Conservation (phyloP, 2,888 invertebrate genomes). For the Petrolisthes manimaculis region DNA sequence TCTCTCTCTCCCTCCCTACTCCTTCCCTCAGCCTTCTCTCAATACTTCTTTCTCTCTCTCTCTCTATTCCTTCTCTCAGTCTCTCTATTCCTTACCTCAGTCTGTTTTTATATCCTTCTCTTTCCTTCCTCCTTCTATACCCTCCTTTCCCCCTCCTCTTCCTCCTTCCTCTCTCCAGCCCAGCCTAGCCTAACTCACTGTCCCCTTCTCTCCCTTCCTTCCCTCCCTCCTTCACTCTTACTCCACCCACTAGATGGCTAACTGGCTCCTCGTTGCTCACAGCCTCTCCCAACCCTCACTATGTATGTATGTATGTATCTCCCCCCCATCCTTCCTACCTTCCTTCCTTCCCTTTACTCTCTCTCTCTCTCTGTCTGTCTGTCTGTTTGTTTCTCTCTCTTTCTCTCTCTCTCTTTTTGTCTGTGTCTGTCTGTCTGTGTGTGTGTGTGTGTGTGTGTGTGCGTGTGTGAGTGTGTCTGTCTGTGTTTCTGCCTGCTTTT, state of each 20-base stretch:
- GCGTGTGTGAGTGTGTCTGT: too few relatives aligned
- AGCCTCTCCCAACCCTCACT: not conserved
- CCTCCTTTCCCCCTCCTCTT: not conserved
- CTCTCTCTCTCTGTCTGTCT: constrained; percentile 2
- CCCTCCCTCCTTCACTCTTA: not conserved
- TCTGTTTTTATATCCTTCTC: not conserved
- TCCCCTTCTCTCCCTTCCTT: not conserved
- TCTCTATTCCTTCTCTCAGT: not conserved
- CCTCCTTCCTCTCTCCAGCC: not conserved
- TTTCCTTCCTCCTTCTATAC: not conserved
- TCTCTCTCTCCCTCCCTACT: not conserved
- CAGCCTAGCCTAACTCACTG: not conserved
- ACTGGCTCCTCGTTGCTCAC: not conserved
- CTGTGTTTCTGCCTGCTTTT: constrained; percentile 12
- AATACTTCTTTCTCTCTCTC: not conserved
- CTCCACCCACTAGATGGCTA: not conserved
- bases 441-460: too few relatives aligned
- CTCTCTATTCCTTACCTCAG: not conserved
- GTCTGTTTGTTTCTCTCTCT: not conserved
- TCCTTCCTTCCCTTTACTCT: not conserved
- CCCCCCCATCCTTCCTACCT: not conserved
- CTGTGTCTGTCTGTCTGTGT: too few relatives aligned
- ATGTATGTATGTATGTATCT: not conserved
- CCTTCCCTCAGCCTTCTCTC: not conserved
- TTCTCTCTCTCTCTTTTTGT: not conserved